A percentile compares a stretch with the other conserved stretches of the same genome.
phyloP scores from a whole-genome alignment of 37 sponge, comb jelly and placozoan genomes.

The Diacarnus erythraeanus region DNA sequence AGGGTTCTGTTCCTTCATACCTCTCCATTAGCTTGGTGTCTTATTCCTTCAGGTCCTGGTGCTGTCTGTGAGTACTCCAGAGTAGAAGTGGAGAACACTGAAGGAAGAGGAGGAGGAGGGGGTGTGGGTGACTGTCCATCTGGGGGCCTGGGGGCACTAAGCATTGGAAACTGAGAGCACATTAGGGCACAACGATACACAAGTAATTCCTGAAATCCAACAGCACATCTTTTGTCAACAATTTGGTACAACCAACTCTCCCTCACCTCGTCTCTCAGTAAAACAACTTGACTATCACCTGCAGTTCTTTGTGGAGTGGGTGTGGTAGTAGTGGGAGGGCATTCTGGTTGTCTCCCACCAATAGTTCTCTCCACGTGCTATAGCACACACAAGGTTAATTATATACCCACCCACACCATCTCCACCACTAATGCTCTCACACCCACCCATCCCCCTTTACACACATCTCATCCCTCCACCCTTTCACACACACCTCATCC shows the following conservation, averaged over 20 bases:
- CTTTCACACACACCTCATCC: no score
- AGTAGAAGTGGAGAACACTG: neutral
- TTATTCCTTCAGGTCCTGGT: no score
- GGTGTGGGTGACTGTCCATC: slow-evolving; percentile 63
- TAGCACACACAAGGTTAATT: neutral
- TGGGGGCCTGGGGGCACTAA: slow-evolving; percentile 84
- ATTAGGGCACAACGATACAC: slow-evolving; percentile 75
- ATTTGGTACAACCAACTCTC: neutral
- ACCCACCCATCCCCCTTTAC: no score
- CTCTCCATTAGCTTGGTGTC: no score
- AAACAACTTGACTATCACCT: slow-evolving; percentile 6
- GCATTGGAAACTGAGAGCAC: slow-evolving; percentile 84
- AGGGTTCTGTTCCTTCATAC: no score
- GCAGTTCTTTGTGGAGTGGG: neutral
- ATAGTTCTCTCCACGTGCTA: slow-evolving; percentile 29
- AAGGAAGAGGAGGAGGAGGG: slow-evolving; percentile 31
- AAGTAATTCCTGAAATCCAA: slow-evolving; percentile 42
- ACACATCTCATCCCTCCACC: no score
- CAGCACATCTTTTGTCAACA: neutral
- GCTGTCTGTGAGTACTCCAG: neutral
- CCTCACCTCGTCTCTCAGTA: slow-evolving; percentile 53
- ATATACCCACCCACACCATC: no score
- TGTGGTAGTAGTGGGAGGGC: neutral
- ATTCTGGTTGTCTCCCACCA: neutral
- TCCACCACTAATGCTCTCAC: no score